Evolutionary conservation across 2,113 vertebrate genomes (phyloP), one percentile per base, ranked within the genome.

Genomic region (Amazona guildingii): DNA sequence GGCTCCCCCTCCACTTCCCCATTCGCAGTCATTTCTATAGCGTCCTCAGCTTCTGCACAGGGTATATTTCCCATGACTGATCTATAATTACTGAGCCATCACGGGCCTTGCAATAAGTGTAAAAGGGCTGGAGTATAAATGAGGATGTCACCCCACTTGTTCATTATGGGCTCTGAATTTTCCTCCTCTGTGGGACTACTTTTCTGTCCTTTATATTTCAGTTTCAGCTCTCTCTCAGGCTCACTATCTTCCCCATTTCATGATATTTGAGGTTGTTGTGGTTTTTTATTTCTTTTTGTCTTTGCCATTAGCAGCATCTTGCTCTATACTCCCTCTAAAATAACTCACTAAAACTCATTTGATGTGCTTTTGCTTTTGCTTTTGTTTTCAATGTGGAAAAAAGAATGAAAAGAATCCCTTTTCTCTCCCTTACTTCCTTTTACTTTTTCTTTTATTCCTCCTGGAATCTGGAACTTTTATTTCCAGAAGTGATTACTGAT

Each of bases 21-120:
- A 0, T 29, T 37, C 31, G 63, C 59, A 10, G 23, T 5, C 17
- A 33, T 61, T 68, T 35, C 88, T 33, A 0, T 3, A 7, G 48
- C 0, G n/a, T 37, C 75, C 94, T 55, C 81, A 17, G 74, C 70
- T 68, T 27, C 70, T 72, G 43, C 62, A 0, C 7, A 43, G 59
- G 11, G 4, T 57, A 35, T 43, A 63, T 75, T 74, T 86, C 73
- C 95, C 83, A 9, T 29, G 86, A 83, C 72, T 83, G 77, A 67
- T 46, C 76, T 29, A 9, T 86, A 94, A 96, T 92, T 92, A 35
- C 46, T 7, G 90, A 94, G 90, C 88, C 90, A 62, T 69, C 83
- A 21, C 0, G 3, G 87, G 33, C 63, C 92, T 81, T 43, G 63
- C 85, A 73, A 1, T 2, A 1, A 44, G 57, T 67, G 59, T 62